A percentile compares a stretch with the other conserved stretches of the same genome.
Evolutionary conservation across 1,140 invertebrate species (phyloP).

Genomic region (Solenopsis fugax): DNA sequence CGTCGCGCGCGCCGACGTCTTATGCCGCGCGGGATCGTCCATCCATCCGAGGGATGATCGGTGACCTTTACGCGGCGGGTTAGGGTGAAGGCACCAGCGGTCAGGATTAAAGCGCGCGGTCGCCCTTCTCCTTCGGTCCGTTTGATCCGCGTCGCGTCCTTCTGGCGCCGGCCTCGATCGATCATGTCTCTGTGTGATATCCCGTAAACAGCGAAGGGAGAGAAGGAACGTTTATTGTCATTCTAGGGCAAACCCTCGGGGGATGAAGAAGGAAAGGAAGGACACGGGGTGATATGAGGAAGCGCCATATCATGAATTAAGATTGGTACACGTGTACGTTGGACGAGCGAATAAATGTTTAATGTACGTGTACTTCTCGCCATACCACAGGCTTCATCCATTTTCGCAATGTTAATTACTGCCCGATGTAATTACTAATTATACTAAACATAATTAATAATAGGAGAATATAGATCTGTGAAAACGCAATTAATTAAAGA

Average conservation of each 20-base stretch:
- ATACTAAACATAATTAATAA: neutral
- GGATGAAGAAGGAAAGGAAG: neutral
- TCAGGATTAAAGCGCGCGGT: slow-evolving; percentile 57
- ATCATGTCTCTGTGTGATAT: slow-evolving; percentile 77
- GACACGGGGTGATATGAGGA: neutral
- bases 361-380: neutral
- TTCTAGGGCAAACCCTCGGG: slow-evolving; percentile 11
- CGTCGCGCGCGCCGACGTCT: slow-evolving; percentile 20
- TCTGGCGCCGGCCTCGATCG: slow-evolving; percentile 78
- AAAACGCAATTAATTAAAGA: too few species aligned
- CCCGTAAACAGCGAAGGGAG: slow-evolving; percentile 67
- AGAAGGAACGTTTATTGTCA: slow-evolving; percentile 49
- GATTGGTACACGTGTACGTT: slow-evolving; percentile 5
- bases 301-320: slow-evolving; percentile 20
- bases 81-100: slow-evolving; percentile 5
- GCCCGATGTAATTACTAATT: neutral
- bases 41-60: slow-evolving; percentile 42
- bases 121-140: slow-evolving; percentile 49
- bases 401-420: neutral
- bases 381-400: neutral
- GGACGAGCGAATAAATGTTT: neutral
- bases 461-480: too few species aligned
- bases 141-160: slow-evolving; percentile 78
- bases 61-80: slow-evolving; percentile 33
- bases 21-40: neutral